Conservation (phyloP, 2,888 invertebrate species). For the Lasioglossum zephyrum region DNA sequence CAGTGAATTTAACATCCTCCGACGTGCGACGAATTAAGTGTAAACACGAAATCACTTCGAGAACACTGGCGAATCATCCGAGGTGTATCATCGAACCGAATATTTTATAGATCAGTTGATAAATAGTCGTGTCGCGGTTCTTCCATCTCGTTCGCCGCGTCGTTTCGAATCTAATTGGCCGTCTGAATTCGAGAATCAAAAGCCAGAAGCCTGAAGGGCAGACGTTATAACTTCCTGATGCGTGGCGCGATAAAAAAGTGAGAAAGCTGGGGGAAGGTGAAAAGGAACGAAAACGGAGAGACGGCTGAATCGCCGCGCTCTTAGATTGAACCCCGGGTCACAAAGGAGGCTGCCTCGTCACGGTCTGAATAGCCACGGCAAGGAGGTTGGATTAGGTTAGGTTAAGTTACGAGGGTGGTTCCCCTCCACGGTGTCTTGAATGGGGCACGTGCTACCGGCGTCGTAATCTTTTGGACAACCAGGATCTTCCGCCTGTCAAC, state of each 20-base stretch:
- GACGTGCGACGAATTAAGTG: neutral
- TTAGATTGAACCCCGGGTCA: constrained; percentile 64
- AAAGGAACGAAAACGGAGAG: constrained; percentile 36
- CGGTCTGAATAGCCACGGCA: constrained; percentile 74
- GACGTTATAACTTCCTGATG: constrained; percentile 74
- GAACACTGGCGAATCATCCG: neutral
- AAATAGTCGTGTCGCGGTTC: neutral
- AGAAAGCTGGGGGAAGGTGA: constrained; percentile 43
- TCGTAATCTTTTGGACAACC: constrained; percentile 65
- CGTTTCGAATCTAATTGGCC: constrained; percentile 55
- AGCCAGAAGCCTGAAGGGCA: constrained; percentile 52
- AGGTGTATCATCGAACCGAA: neutral
- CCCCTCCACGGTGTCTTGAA: constrained; percentile 70
- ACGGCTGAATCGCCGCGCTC: constrained; percentile 63
- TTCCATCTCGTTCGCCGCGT: neutral
- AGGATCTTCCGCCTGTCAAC: constrained; percentile 61
- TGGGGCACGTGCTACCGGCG: constrained; percentile 82
- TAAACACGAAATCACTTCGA: neutral
- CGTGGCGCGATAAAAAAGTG: constrained; percentile 71
- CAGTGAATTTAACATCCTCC: neutral
- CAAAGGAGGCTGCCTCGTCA: constrained; percentile 77
- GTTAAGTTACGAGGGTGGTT: constrained; percentile 80
- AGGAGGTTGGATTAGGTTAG: constrained; percentile 76
- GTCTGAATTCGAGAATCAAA: constrained; percentile 54
- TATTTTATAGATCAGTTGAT: neutral